Conservation (phyloP, 2,797 vertebrate species). For the Enteromius thamalakanensis region DNA sequence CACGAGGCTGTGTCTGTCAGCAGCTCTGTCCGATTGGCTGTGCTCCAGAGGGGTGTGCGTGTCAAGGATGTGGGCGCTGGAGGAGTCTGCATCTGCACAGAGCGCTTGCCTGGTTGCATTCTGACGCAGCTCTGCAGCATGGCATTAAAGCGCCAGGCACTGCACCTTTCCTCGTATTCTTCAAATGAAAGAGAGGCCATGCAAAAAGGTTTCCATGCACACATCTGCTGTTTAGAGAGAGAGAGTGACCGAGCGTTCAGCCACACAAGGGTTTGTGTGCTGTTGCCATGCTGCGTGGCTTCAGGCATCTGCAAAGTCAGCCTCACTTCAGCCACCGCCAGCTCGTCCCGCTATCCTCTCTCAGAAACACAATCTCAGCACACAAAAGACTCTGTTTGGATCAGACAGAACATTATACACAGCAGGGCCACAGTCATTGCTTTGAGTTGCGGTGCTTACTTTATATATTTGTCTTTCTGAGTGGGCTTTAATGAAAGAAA, state of each 20-base stretch:
- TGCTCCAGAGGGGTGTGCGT: conserved; percentile 53
- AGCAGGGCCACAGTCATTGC: conserved; percentile 3
- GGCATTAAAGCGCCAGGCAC: conserved; percentile 52
- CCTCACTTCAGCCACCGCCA: conserved; percentile 24
- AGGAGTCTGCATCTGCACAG: conserved; percentile 36
- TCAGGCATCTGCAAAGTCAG: conserved; percentile 52
- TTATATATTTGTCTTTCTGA: conserved; percentile 38
- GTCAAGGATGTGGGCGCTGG: conserved; percentile 42
- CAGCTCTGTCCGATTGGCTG: conserved; percentile 59
- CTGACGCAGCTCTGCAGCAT: conserved; percentile 73
- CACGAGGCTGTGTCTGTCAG: conserved; percentile 15
- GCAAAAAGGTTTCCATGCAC: conserved; percentile 17
- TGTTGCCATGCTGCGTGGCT: conserved; percentile 36
- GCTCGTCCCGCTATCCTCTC: background rate
- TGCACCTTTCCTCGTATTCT: conserved; percentile 16
- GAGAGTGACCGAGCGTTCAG: conserved; percentile 6
- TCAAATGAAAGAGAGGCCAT: background rate
- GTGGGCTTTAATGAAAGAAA: background rate
- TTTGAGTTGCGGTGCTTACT: background rate
- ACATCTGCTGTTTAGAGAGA: conserved; percentile 42
- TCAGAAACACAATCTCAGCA: conserved; percentile 21
- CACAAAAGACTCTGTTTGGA: conserved; percentile 40
- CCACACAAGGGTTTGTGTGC: conserved; percentile 47
- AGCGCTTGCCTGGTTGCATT: conserved; percentile 40
- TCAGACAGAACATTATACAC: conserved; percentile 23